Base-by-base conservation (phyloP, 2,888 invertebrate genomes). In the Rutpela maculata region DNA sequence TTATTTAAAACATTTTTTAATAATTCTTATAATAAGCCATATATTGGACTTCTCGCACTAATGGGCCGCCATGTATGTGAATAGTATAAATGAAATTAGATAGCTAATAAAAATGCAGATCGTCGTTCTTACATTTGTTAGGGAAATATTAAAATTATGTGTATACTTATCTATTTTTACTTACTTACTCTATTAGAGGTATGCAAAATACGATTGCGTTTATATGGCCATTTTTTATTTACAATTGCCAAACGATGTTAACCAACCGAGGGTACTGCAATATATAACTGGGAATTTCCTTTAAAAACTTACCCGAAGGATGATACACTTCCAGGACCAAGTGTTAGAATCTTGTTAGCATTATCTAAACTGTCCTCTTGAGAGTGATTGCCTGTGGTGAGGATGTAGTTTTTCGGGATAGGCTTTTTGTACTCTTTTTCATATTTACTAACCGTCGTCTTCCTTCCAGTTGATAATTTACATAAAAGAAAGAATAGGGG, bases 361-460 rank as follows among this genome's bases (percentile, higher is more conserved):
- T 94, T 95, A 86, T 96, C 96, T 87, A 95, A 89, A 73, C 95
- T 95, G 89, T 95, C 95, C 88, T 96, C 96, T 86, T 95, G 95
- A 18, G 95, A 94, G 87, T 93, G 92, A 90, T 95, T 94, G 91
- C 95, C 95, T 82, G 93, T 92, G 67, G 94, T 92, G 66, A 93
- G 92, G 75, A 93, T 92, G 89, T 94, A 94, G 90, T 93, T 95
- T 91, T 94, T 95, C 85, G 93, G 93, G 84, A 94, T 93, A 67
- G 96, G 95, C 89, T 96, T 96, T 92, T 96, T 96, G 91, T 96
- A 96, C 75, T 96, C 96, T 86, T 95, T 95, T 90, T 97, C 96
- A 90, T 95, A 96, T 90, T 96, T 96, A 90, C 95, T 95, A 90
- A 96, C 93, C 84, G 96, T 95, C 89, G 96, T 96, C 93, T 96